Conservation (phyloP, 2,797 vertebrate genomes). For the Tenualosa ilisha region DNA sequence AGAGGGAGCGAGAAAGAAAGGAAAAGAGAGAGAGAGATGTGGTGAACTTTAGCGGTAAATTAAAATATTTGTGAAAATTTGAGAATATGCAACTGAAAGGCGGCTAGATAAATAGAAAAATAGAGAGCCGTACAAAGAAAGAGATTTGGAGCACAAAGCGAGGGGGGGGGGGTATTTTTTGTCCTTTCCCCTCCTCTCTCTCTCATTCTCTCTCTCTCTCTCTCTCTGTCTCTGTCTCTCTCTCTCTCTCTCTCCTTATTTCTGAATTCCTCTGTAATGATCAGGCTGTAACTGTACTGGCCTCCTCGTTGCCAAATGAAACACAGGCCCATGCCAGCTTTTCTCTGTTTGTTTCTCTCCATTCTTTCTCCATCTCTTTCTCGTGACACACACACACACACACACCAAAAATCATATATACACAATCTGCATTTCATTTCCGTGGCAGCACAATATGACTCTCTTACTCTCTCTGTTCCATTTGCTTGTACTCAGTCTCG, state of each 20-base stretch:
- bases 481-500: not conserved
- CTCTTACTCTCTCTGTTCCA: not conserved
- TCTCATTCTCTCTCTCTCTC: constrained; percentile 56
- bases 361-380: constrained; percentile 69
- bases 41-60: not conserved
- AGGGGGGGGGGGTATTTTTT: constrained; percentile 41
- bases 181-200: constrained; percentile 44
- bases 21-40: not conserved
- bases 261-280: constrained; percentile 80
- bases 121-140: not conserved
- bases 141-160: constrained; percentile 12
- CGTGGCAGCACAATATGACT: constrained; percentile 57
- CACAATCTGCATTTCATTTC: constrained; percentile 73
- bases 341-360: constrained; percentile 76
- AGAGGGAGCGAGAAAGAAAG: not conserved
- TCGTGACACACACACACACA: constrained; percentile 55
- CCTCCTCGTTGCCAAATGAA: constrained; percentile 73
- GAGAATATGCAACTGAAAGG: not conserved
- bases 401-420: constrained; percentile 59
- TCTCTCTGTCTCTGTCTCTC: not conserved
- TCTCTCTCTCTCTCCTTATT: constrained; percentile 59
- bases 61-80: not conserved
- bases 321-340: constrained; percentile 70
- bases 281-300: constrained; percentile 68
- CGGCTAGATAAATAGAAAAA: constrained; percentile 22